phyloP scores from a whole-genome alignment of 1,140 invertebrate genomes.

The Proctacanthus coquilletti region DNA sequence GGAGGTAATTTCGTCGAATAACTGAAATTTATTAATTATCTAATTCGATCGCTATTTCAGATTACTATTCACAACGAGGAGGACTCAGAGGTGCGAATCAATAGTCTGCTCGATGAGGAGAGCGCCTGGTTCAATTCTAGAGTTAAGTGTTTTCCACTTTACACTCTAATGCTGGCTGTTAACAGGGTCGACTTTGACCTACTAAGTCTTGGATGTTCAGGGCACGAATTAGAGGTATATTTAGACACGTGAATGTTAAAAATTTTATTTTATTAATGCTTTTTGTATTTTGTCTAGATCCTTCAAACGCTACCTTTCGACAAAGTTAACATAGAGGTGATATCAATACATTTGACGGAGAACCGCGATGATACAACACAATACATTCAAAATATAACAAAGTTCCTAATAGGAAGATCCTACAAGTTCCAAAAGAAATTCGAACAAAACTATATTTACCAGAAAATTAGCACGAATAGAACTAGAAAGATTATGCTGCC shows the following conservation, averaged over 20 bases:
- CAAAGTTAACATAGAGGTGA: slow-evolving; percentile 33
- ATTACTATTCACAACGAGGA: slow-evolving; percentile 46
- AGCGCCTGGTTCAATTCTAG: slow-evolving; percentile 35
- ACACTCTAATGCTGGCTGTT: slow-evolving; percentile 60
- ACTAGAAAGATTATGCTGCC: too few species aligned
- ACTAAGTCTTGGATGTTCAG: slow-evolving; percentile 51
- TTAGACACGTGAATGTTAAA: slow-evolving; percentile 8
- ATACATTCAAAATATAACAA: slow-evolving; percentile 25
- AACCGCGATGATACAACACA: slow-evolving; percentile 21
- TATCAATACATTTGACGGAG: slow-evolving; percentile 30
- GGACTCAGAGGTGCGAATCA: slow-evolving; percentile 35
- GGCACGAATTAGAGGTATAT: slow-evolving; percentile 37
- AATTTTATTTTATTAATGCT: too few species aligned
- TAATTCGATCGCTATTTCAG: slow-evolving; percentile 27
- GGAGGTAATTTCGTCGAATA: slow-evolving; percentile 39
- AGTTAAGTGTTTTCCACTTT: slow-evolving; percentile 72
- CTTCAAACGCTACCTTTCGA: slow-evolving; percentile 37
- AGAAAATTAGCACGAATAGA: slow-evolving; percentile 21
- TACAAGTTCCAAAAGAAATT: slow-evolving; percentile 26
- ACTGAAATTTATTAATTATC: too few species aligned
- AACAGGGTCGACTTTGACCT: slow-evolving; percentile 53
- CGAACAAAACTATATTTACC: slow-evolving; percentile 27
- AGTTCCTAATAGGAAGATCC: slow-evolving; percentile 25
- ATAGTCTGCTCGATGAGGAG: slow-evolving; percentile 36
- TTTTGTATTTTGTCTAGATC: slow-evolving; percentile 24